Base-by-base conservation (phyloP, 2,797 vertebrate genomes). In the Oophaga sylvatica region DNA sequence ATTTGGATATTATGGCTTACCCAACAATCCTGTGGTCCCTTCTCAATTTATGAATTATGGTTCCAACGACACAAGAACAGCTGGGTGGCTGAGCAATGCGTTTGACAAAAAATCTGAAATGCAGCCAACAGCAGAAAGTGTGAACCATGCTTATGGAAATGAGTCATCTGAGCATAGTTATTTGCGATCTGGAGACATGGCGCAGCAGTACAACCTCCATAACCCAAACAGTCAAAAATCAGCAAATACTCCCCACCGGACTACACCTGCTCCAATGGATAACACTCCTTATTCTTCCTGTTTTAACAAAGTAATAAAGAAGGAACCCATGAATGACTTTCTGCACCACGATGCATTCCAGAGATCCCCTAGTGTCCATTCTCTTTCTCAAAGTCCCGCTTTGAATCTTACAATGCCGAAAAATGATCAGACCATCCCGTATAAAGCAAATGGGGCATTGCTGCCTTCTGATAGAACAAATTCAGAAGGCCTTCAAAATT, bases 81-180 rank as follows among this genome's bases (percentile, higher is more conserved):
- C 94, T 90, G 90, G 94, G 71, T 92, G 96, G 93, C 93, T 94
- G 94, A 92, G 93, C 15, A 92, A 92, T 87, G 67, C 91, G 0
- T 95, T 94, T 0, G 97, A 99, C 84, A 95, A 95, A 92, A 99
- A 99, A 90, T 95, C 97, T 0, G 96, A 97, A 0, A 87, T 97
- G 89, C 96, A 96, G 0, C 93, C 88, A 48, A 93, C 97, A 91
- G 96, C 96, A 92, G 95, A 94, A 88, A 95, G 95, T 92, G 92
- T 97, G 92, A 95, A 92, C 87, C 96, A 96, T 86, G 17, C 91
- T n/a, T 95, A 94, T 1, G 87, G 93, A 16, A 93, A 89, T 70
- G 93, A 85, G 31, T 93, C 93, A 89, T 91, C 93, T 0, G 94
- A 95, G 89, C 93, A 91, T 48, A 0, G 83, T 29, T 86, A 90